Conservation (phyloP, 1,140 invertebrate species). For the Drosophila kohkoa region DNA sequence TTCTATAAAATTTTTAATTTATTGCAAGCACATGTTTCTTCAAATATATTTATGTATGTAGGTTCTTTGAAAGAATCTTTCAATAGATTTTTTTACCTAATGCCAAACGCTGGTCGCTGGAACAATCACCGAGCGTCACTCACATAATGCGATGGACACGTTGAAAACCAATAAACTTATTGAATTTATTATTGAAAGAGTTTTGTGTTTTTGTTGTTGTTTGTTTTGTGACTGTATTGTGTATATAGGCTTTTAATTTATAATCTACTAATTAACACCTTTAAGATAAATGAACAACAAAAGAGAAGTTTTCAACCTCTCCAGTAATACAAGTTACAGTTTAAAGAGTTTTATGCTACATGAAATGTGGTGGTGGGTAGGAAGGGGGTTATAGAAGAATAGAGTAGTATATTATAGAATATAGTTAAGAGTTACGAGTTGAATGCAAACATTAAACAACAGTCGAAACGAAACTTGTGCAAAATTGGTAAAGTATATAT, state of each 20-base stretch:
- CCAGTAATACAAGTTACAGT: slow-evolving; percentile 24
- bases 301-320: slow-evolving; percentile 38
- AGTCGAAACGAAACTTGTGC: slow-evolving; percentile 42
- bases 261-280: slow-evolving; percentile 49
- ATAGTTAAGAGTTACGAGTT: neutral
- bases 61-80: slow-evolving; percentile 47
- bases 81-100: slow-evolving; percentile 26
- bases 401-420: slow-evolving; percentile 11
- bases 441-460: slow-evolving; percentile 31
- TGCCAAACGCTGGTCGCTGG: slow-evolving; percentile 34
- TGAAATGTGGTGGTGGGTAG: slow-evolving; percentile 9
- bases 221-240: slow-evolving; percentile 34
- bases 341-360: slow-evolving; percentile 25
- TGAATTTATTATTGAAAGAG: slow-evolving; percentile 23
- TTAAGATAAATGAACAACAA: slow-evolving; percentile 51
- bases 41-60: slow-evolving; percentile 23
- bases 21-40: slow-evolving; percentile 54
- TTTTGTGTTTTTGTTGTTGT: no score
- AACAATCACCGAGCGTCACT: slow-evolving; percentile 39
- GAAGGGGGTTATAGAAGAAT: neutral
- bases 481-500: slow-evolving; percentile 36
- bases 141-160: slow-evolving; percentile 50
- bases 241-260: slow-evolving; percentile 29
- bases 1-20: slow-evolving; percentile 49
- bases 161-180: slow-evolving; percentile 33